Evolutionary conservation across 1,140 invertebrate species (phyloP).

Genomic region (Chironomus striatipennis): DNA sequence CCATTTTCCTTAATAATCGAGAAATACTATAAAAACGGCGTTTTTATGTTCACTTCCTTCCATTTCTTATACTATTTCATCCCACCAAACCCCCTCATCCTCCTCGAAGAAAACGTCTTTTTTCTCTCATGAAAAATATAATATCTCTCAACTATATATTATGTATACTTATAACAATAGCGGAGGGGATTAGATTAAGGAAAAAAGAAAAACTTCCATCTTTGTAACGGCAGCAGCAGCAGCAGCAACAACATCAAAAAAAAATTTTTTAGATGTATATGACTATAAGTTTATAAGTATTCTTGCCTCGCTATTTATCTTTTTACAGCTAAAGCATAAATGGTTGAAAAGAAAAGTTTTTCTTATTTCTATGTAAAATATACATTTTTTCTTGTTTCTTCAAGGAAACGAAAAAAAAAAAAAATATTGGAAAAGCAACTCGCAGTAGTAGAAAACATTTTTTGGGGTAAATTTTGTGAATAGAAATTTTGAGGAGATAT

Average conservation of each 20-base stretch:
- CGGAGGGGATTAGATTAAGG: constrained; percentile 18
- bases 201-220: constrained; percentile 9
- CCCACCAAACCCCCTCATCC: background rate
- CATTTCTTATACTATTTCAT: background rate
- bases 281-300: constrained; percentile 16
- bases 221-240: background rate
- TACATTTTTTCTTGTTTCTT: background rate
- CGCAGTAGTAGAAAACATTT: background rate
- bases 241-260: background rate
- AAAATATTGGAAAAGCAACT: background rate
- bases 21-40: constrained; percentile 8
- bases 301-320: constrained; percentile 19
- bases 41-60: constrained; percentile 4
- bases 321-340: background rate
- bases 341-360: background rate
- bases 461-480: background rate
- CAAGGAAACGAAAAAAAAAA: background rate
- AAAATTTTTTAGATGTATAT: background rate
- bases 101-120: background rate
- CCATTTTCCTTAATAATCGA: background rate
- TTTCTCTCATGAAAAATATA: background rate
- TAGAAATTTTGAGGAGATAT: background rate
- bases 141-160: background rate
- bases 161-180: constrained; percentile 7
- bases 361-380: background rate